Evolutionary conservation across 2,113 vertebrate species (phyloP).

Genomic region (Rhagologus leucostigma): DNA sequence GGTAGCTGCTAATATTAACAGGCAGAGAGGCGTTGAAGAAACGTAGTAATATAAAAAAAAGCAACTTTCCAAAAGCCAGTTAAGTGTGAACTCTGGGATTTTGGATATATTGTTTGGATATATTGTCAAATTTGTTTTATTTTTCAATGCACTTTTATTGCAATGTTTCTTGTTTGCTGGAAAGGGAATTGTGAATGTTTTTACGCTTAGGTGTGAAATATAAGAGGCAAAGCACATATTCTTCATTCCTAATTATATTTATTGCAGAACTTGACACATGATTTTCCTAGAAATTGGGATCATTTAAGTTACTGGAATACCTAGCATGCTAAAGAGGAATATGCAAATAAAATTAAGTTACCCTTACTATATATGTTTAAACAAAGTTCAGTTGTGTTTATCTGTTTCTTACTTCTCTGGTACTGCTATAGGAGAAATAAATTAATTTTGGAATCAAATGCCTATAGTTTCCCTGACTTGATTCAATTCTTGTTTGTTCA

Average conservation of each 20-base stretch:
- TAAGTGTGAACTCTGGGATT: not conserved
- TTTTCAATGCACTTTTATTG: not conserved
- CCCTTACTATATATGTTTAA: not conserved
- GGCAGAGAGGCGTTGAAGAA: not conserved
- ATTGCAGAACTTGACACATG: not conserved
- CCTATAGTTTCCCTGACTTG: not conserved
- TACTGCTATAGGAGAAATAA: not conserved
- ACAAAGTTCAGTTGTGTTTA: not conserved
- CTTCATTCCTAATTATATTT: not conserved
- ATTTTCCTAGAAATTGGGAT: not conserved
- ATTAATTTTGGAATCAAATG: not conserved
- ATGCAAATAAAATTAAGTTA: not conserved
- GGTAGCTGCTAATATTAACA: not conserved
- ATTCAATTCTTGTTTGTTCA: not conserved
- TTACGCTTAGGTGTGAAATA: not conserved
- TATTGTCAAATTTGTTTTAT: not conserved
- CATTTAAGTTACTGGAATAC: not conserved
- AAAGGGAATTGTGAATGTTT: not conserved
- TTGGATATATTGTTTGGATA: too few species aligned
- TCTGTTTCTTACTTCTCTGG: not conserved
- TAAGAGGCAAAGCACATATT: not conserved
- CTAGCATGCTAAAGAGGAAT: not conserved
- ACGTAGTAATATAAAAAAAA: not conserved
- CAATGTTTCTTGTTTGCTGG: not conserved
- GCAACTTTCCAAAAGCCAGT: not conserved